Evolutionary conservation across 2,113 vertebrate genomes (phyloP).

Genomic region (Hemibagrus wyckioides): DNA sequence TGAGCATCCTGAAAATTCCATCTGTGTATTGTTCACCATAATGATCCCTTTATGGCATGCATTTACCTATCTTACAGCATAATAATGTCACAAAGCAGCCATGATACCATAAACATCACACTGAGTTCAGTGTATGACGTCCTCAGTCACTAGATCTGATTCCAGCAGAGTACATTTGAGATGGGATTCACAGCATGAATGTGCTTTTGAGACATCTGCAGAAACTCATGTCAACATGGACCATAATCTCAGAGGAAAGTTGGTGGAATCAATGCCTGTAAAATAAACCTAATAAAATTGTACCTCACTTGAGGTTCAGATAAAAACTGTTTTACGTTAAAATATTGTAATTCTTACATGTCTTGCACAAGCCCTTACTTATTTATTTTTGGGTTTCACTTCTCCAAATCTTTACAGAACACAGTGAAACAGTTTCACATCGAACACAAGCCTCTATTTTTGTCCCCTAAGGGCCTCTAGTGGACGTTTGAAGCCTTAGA

Average conservation of each 20-base stretch:
- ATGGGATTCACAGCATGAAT: background rate
- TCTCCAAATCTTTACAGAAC: background rate
- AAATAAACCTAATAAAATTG: background rate
- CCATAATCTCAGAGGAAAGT: background rate
- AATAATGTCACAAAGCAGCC: background rate
- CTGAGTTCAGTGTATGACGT: background rate
- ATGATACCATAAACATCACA: background rate
- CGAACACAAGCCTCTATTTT: background rate
- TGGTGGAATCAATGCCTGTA: background rate
- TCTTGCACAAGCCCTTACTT: background rate
- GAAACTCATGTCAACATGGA: too few species aligned
- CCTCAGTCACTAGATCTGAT: background rate
- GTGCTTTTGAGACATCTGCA: background rate
- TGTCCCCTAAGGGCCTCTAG: background rate
- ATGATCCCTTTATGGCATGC: background rate
- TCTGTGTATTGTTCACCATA: background rate
- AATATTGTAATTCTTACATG: background rate
- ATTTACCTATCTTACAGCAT: background rate
- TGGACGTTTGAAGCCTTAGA: background rate
- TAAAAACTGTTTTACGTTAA: background rate
- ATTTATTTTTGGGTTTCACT: background rate
- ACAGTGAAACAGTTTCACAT: background rate
- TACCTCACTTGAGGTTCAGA: background rate
- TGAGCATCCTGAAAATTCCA: background rate
- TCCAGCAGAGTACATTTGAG: background rate